Conservation (phyloP, 1,140 invertebrate species). For the Danaus plexippus region DNA sequence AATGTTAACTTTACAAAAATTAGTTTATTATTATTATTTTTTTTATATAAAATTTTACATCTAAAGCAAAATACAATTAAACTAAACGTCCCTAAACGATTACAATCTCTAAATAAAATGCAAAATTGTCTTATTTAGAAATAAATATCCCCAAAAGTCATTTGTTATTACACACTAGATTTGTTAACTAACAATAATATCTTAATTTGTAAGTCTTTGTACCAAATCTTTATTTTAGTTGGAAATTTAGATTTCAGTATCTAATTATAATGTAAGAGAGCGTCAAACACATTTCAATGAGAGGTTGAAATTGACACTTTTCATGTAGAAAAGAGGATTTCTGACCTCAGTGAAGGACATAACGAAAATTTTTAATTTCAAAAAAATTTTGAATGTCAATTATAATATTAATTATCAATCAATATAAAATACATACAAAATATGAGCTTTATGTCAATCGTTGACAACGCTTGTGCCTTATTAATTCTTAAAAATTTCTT, state of each 20-base stretch:
- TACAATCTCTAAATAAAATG: constrained; percentile 54
- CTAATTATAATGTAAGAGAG: constrained; percentile 24
- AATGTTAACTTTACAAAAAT: constrained; percentile 18
- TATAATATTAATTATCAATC: constrained; percentile 15
- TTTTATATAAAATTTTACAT: constrained; percentile 27
- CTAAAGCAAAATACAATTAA: constrained; percentile 46
- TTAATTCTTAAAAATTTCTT: too few relatives aligned
- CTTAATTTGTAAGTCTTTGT: constrained; percentile 67
- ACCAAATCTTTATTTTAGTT: constrained; percentile 51
- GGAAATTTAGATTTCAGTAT: constrained; percentile 41
- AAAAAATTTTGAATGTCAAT: constrained; percentile 57
- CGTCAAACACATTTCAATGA: constrained; percentile 15
- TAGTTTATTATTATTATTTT: constrained; percentile 2
- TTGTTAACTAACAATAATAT: constrained; percentile 56
- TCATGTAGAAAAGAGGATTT: constrained; percentile 54
- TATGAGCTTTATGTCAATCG: too few relatives aligned
- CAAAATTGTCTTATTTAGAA: constrained; percentile 49
- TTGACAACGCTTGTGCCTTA: too few relatives aligned
- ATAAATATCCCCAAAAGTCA: constrained; percentile 52
- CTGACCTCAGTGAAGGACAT: constrained; percentile 38
- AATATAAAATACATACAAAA: neutral
- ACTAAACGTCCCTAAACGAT: constrained; percentile 33
- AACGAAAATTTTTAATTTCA: constrained; percentile 47
- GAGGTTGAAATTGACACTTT: constrained; percentile 49
- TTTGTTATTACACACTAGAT: constrained; percentile 43